Evolutionary conservation across 2,888 invertebrate genomes (phyloP), one percentile per base, ranked within the genome.

Genomic region (Megamerina dolium): DNA sequence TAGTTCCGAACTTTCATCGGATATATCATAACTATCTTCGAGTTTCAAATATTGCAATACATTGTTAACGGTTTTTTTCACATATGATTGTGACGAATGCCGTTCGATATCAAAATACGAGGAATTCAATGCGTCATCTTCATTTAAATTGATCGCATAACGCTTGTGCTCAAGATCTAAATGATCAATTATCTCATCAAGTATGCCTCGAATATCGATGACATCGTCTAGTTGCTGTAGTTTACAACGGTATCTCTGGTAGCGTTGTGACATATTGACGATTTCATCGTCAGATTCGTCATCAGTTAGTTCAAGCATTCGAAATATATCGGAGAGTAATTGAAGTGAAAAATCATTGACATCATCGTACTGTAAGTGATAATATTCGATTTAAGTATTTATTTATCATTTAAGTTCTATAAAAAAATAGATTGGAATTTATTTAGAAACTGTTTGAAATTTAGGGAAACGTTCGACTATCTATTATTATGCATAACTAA

Each of bases 11-110:
- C 64, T 61, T 1, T 51, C 40, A 1, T 48, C 35, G 12, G 65
- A 66, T n/a, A 58, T 18, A 1, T 43, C 35, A 18, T 56, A 60
- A 27, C 64, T 66, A 5, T 62, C 58, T 8, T 66, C 64, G 16
- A 65, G 42, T 12, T 63, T 58, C 2, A 65, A 43, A 17, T 46
- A 37, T 2, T 31, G 37, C 8, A 66, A 26, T 10, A 66, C 43
- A 6, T 38, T 33, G 27, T 49, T 31, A 10, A 55, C 17, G 10
- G 49, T 54, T 34, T 51, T 38, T 36, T 35, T 30, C 19, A 41
- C 51, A 45, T 42, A 50, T 8, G 37, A 32, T 2, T 43, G 32
- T 10, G 41, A 37, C 1, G 48, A 37, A 2, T 45, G 32, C 0
- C n/a, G 17, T 4, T 49, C 46, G 21, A 32, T 4, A 48, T 17